Evolutionary conservation across 92 coral and sea anemone species (phyloP).

Genomic region (Galaxea fascicularis): DNA sequence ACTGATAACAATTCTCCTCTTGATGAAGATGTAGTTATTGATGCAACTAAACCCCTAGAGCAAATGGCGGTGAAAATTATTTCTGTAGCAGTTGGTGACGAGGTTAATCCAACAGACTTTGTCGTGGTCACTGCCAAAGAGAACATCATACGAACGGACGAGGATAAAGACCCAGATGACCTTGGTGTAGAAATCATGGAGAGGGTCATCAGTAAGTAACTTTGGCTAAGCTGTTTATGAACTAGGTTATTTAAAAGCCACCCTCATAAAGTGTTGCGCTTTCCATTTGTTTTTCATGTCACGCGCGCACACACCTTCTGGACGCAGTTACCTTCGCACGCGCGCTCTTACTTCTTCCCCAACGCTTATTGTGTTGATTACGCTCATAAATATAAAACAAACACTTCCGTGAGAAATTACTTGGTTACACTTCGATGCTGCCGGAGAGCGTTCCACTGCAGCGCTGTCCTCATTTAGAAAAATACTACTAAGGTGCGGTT

Average conservation of each 20-base stretch:
- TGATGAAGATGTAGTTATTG: conserved; percentile 45
- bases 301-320: not conserved
- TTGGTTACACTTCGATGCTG: too few species aligned
- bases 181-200: conserved; percentile 53
- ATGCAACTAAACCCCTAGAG: conserved; percentile 55
- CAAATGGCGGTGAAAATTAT: conserved; percentile 56
- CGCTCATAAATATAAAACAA: not conserved
- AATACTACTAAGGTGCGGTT: too few species aligned
- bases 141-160: conserved; percentile 33
- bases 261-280: not conserved
- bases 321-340: not conserved
- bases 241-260: too few species aligned
- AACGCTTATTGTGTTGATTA: not conserved
- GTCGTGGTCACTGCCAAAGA: conserved; percentile 17
- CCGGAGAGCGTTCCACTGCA: too few species aligned
- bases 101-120: conserved; percentile 58
- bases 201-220: conserved; percentile 46
- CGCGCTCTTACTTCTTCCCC: not conserved
- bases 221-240: too few species aligned
- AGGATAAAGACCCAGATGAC: conserved; percentile 32
- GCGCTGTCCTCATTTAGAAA: too few species aligned
- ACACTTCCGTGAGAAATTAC: not conserved
- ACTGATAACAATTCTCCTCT: conserved; percentile 67
- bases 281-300: not conserved
- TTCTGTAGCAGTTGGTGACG: conserved; percentile 65